Evolutionary conservation across 2,888 invertebrate species (phyloP), one percentile per base, ranked within the genome.

Genomic region (Nomada lathburiana): DNA sequence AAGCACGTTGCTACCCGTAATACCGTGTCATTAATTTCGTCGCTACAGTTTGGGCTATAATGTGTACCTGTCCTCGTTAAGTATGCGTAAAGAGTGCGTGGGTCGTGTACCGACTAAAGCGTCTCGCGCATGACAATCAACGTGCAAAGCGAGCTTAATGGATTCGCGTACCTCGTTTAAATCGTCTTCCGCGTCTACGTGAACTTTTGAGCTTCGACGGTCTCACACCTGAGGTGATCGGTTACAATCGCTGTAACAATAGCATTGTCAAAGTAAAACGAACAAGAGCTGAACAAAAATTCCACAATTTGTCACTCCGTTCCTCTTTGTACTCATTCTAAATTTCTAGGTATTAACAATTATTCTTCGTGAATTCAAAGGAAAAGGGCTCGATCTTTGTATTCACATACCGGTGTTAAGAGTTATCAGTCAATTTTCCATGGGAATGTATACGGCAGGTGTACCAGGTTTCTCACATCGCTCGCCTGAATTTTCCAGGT

Each of bases 1-100:
- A 29, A 44, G 16, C 74, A 67, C 36, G 63, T 74, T 55, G 70
- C 69, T 63, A 16, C 71, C 69, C 47, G 63, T 63, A 77, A 75
- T 80, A 52, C 57, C 60, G 64, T 84, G 74, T 63, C 79, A 82
- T 85, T 85, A 84, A 84, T 85, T 80, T 80, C 65, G 68, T 80
- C 65, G 76, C 69, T 77, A 82, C 59, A 70, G 70, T 86, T 85
- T 80, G 80, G 80, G 77, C 73, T 69, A 42, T 86, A 85, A 86
- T 85, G 55, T 76, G 62, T 86, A 86, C 85, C 85, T 86, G 85
- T 85, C 80, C 68, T 83, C 80, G 80, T 86, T 85, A 85, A 83
- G 80, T 87, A 87, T 87, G 84, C 86, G 79, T 73, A 83, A 84
- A 81, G 86, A 75, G 82, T 86, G 82, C 87, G 83, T 85, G 81